These are phyloP conservation scores for Valencia hispanica DNA, from an alignment of 2,797 vertebrate species.

Conservation along the genomic window DNA sequence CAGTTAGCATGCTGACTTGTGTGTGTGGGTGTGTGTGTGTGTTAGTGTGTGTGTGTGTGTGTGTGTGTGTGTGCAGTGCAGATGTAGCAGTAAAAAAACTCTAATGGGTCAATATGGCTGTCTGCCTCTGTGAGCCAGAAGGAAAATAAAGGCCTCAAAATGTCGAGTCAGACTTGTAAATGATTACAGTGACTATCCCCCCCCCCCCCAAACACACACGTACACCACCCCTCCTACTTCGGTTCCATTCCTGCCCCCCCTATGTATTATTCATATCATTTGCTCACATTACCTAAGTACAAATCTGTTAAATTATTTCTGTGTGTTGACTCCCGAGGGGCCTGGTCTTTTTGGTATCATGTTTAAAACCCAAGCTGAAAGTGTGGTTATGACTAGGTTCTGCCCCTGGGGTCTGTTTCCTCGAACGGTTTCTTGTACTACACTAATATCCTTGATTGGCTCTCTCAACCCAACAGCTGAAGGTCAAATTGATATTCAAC, in stretches of 20 bases:
- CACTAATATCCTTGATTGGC: slow-evolving; percentile 91
- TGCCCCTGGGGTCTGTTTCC: slow-evolving; percentile 87
- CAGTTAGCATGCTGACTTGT: slow-evolving; percentile 23
- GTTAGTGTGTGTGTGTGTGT: slow-evolving; percentile 28
- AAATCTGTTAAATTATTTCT: slow-evolving; percentile 83
- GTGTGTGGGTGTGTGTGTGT: slow-evolving; percentile 28
- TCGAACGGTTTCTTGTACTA: slow-evolving; percentile 83
- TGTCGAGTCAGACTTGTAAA: slow-evolving; percentile 75
- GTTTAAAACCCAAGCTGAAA: slow-evolving; percentile 81
- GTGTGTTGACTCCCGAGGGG: slow-evolving; percentile 77
- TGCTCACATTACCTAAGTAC: slow-evolving; percentile 82
- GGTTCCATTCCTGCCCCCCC: slow-evolving; percentile 47
- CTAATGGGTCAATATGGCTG: slow-evolving; percentile 61
- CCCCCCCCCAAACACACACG: slow-evolving; percentile 16
- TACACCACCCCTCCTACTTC: slow-evolving; percentile 41
- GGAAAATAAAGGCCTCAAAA: slow-evolving; percentile 52
- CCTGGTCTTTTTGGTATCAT: slow-evolving; percentile 79
- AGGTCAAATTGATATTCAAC: slow-evolving; percentile 93
- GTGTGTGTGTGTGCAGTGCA: slow-evolving; percentile 24
- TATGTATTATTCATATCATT: slow-evolving; percentile 83
- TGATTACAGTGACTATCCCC: slow-evolving; percentile 57
- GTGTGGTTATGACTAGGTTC: slow-evolving; percentile 85
- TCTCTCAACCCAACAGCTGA: slow-evolving; percentile 89
- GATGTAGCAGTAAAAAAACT: slow-evolving; percentile 34
- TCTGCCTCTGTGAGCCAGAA: slow-evolving; percentile 45